Conservation (phyloP, 2,797 vertebrate genomes). For the Sardinella longiceps region DNA sequence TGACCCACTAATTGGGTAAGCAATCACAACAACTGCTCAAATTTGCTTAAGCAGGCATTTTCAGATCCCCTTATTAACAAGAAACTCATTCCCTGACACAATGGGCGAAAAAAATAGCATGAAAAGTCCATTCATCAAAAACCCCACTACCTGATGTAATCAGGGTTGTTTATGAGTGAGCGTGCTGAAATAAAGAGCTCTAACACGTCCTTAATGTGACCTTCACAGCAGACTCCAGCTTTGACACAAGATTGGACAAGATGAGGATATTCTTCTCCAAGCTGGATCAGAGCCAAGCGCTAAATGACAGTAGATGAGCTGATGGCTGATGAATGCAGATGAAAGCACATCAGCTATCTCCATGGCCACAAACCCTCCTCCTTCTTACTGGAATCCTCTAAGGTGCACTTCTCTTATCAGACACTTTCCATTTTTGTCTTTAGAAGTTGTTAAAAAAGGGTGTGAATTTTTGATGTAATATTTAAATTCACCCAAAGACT, state of each 20-base stretch:
- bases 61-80: background rate
- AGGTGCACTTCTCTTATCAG: background rate
- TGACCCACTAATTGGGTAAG: background rate
- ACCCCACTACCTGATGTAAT: background rate
- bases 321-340: slow-evolving; percentile 56
- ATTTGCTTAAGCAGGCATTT: background rate
- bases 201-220: background rate
- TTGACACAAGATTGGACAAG: background rate
- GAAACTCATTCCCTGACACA: background rate
- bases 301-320: slow-evolving; percentile 59
- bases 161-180: background rate
- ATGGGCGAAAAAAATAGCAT: background rate
- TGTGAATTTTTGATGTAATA: slow-evolving; percentile 32
- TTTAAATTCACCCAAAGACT: slow-evolving; percentile 6
- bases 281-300: slow-evolving; percentile 48
- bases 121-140: background rate
- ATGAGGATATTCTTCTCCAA: slow-evolving; percentile 56
- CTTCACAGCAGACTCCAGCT: background rate
- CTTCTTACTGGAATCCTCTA: background rate
- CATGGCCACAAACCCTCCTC: slow-evolving; percentile 40
- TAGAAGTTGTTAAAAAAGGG: slow-evolving; percentile 36
- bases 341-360: slow-evolving; percentile 58
- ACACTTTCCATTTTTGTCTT: background rate
- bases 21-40: background rate
- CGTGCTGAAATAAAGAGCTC: background rate